Percentiles rank a stretch among this genome's conserved stretches.
These are phyloP conservation scores for Ibycter americanus DNA, from an alignment of 2,797 vertebrate genomes.

Conservation along the genomic window DNA sequence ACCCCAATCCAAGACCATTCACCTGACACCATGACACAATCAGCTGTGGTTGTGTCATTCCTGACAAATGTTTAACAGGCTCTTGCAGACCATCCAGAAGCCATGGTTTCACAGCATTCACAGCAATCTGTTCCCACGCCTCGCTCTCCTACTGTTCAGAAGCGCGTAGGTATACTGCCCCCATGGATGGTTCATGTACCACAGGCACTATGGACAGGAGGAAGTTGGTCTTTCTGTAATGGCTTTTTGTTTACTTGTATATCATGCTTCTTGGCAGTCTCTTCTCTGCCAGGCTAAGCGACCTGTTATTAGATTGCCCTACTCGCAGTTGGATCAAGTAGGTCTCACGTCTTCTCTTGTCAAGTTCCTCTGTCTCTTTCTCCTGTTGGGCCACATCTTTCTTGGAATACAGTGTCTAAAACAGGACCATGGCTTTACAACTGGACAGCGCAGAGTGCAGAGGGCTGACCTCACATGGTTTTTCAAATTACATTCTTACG, in stretches of 20 bases:
- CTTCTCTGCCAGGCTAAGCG: neutral
- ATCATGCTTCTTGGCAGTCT: neutral
- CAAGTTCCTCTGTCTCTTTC: neutral
- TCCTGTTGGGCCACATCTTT: neutral
- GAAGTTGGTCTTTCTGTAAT: neutral
- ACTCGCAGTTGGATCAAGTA: neutral
- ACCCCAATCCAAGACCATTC: neutral
- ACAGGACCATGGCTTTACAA: neutral
- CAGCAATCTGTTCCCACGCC: neutral
- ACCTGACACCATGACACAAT: neutral
- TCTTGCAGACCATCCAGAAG: neutral
- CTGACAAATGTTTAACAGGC: neutral
- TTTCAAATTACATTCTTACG: neutral
- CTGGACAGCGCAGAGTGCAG: neutral
- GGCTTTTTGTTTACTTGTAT: neutral
- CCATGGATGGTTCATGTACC: neutral
- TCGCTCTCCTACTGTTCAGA: neutral
- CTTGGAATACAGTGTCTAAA: neutral
- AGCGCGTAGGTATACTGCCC: neutral
- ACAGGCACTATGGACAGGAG: neutral
- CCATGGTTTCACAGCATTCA: neutral
- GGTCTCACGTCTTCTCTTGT: neutral
- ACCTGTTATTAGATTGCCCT: neutral
- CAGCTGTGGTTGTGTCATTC: neutral
- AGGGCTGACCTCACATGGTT: neutral